Conservation (phyloP, 2,113 vertebrate genomes). For the Odobenus rosmarus region DNA sequence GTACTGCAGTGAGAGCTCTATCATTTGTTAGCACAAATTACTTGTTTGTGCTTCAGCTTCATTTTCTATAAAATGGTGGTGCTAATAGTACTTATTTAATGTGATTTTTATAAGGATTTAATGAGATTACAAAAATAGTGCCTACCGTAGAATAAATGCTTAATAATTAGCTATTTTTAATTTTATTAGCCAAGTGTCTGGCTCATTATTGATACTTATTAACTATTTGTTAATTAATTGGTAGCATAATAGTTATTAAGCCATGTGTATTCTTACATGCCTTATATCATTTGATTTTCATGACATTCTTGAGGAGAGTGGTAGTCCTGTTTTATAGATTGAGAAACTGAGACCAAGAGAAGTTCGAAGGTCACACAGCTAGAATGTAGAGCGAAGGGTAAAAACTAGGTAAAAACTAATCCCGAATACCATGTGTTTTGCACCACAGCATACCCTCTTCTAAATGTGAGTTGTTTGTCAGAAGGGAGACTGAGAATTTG, state of each 20-base stretch:
- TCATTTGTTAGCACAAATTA: not conserved
- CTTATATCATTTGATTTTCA: not conserved
- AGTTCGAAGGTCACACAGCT: not conserved
- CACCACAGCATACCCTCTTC: not conserved
- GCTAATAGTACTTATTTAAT: not conserved
- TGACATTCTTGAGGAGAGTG: not conserved
- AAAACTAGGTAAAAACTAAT: not conserved
- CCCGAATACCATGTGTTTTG: not conserved
- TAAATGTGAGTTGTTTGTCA: not conserved
- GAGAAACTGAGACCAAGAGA: not conserved
- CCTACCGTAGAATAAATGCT: not conserved
- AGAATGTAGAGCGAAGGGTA: not conserved
- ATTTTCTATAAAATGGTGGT: not conserved
- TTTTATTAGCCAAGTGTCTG: not conserved
- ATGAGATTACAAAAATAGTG: not conserved
- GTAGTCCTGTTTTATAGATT: not conserved
- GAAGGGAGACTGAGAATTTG: not conserved
- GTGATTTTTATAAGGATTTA: not conserved
- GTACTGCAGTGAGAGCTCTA: not conserved
- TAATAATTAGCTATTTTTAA: conserved; percentile 11
- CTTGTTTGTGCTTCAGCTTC: not conserved
- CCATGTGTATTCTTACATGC: not conserved
- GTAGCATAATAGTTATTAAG: not conserved
- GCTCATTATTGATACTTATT: not conserved
- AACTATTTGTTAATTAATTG: conserved; percentile 16